Conservation (phyloP, 2,797 vertebrate species). For the Chloroceryle amazona region DNA sequence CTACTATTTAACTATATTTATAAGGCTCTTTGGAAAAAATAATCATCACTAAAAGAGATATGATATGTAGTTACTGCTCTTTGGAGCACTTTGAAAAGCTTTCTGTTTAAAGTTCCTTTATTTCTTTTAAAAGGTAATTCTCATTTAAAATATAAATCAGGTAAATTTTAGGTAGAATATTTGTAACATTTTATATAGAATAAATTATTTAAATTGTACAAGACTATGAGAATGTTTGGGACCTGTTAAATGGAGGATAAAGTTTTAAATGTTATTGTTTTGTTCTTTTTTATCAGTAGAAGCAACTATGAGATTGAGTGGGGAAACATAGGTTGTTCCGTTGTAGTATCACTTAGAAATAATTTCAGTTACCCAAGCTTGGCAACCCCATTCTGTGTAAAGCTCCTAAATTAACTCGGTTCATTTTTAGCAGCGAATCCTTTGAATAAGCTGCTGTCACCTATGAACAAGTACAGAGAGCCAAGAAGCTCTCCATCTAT, state of each 20-base stretch:
- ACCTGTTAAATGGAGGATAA: not conserved
- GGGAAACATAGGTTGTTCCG: not conserved
- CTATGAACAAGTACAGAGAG: not conserved
- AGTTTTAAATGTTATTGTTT: not conserved
- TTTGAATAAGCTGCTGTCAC: not conserved
- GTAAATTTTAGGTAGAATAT: not conserved
- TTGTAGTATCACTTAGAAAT: not conserved
- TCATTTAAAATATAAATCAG: not conserved
- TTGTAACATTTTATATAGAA: not conserved
- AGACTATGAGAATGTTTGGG: not conserved
- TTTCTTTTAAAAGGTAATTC: not conserved
- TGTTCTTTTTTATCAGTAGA: not conserved
- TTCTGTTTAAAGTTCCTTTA: not conserved
- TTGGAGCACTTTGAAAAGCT: not conserved
- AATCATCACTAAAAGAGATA: not conserved
- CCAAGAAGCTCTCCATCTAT: not conserved
- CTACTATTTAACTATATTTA: not conserved
- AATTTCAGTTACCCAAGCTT: not conserved
- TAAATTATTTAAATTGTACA: not conserved
- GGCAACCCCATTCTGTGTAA: not conserved
- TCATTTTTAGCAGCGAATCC: not conserved
- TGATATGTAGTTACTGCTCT: not conserved
- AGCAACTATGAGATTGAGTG: not conserved
- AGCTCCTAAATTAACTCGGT: not conserved
- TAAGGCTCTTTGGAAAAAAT: not conserved